A percentile compares a stretch with the other conserved stretches of the same genome.
Evolutionary conservation across 2,113 vertebrate species (phyloP).

Genomic region (Hassar affinis): DNA sequence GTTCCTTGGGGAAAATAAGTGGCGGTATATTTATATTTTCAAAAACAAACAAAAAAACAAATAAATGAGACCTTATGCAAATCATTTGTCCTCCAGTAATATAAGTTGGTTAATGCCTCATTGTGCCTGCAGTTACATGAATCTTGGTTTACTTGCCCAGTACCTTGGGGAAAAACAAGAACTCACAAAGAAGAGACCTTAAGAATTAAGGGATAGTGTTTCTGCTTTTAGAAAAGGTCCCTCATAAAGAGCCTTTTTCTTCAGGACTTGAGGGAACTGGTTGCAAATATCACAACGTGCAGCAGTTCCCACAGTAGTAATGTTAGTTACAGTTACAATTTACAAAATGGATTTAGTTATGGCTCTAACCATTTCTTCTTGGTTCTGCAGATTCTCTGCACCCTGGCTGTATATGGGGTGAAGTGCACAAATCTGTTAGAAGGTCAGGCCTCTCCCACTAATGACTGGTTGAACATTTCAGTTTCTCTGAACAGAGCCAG

Average conservation of each 20-base stretch:
- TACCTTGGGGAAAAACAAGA: constrained; percentile 38
- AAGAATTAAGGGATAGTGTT: constrained; percentile 52
- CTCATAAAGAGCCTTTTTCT: constrained; percentile 41
- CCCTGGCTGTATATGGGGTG: constrained; percentile 34
- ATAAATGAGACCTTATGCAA: background rate
- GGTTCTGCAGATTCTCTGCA: constrained; percentile 56
- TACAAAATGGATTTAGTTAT: background rate
- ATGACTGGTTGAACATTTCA: constrained; percentile 42
- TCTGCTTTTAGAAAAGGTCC: constrained; percentile 43
- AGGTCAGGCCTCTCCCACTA: constrained; percentile 14
- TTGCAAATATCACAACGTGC: constrained; percentile 11
- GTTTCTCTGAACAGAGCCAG: constrained; percentile 57
- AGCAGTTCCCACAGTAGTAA: constrained; percentile 9
- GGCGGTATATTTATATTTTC: background rate
- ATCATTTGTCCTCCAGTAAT: background rate
- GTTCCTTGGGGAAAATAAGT: constrained; percentile 12
- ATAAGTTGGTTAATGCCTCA: background rate
- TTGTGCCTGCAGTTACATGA: background rate
- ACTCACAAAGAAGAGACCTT: constrained; percentile 34
- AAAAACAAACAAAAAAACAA: background rate
- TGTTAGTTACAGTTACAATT: background rate
- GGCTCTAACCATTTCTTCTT: background rate
- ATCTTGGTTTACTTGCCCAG: background rate
- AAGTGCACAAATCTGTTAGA: constrained; percentile 44
- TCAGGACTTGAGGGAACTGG: constrained; percentile 16